phyloP scores from a whole-genome alignment of 2,888 invertebrate species.

The Calameuta pallipes region DNA sequence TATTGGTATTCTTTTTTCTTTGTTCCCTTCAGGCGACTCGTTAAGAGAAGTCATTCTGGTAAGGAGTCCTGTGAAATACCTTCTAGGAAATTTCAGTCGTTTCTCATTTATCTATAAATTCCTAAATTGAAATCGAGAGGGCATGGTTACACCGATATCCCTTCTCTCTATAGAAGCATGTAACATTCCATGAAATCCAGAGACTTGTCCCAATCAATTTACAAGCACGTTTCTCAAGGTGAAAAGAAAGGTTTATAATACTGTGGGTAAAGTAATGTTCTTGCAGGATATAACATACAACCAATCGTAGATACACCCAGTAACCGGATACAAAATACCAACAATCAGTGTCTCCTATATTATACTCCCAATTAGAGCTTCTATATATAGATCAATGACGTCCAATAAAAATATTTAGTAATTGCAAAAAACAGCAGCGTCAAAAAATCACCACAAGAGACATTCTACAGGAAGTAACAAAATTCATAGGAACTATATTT shows the following conservation, averaged over 20 bases:
- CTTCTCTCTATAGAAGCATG: slow-evolving; percentile 6
- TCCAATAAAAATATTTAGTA: background rate
- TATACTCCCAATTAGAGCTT: background rate
- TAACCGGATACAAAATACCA: background rate
- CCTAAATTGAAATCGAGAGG: background rate
- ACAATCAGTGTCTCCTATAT: background rate
- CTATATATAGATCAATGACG: background rate
- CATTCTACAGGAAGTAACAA: background rate
- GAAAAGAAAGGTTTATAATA: slow-evolving; percentile 39
- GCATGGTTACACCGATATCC: background rate
- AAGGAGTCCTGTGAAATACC: background rate
- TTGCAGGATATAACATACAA: background rate
- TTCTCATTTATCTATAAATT: background rate
- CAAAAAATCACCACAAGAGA: background rate
- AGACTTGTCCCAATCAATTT: slow-evolving; percentile 29
- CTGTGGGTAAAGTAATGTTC: slow-evolving; percentile 31
- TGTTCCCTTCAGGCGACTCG: background rate
- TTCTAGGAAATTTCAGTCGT: background rate
- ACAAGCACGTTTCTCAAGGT: slow-evolving; percentile 28
- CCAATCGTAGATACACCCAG: background rate
- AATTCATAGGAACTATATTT: background rate
- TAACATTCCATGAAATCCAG: slow-evolving; percentile 27
- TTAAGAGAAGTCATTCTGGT: background rate
- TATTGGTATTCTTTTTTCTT: background rate
- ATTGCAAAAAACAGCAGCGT: background rate